Conservation (phyloP, 2,888 invertebrate species). For the Calameuta filiformis region DNA sequence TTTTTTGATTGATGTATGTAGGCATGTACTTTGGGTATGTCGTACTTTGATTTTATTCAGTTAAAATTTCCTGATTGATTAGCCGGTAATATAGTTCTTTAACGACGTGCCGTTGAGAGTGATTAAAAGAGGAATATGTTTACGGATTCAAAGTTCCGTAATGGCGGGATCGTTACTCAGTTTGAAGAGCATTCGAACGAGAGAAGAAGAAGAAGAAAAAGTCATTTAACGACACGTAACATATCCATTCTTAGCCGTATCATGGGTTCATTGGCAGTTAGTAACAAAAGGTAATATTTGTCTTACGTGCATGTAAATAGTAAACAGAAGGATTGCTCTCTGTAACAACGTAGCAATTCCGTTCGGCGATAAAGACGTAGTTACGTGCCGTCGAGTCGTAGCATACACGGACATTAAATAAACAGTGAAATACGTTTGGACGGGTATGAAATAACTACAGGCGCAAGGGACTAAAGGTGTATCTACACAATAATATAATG, state of each 20-base stretch:
- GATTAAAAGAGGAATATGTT: not conserved
- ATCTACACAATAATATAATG: not conserved
- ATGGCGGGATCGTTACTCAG: not conserved
- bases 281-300: constrained; percentile 3
- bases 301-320: constrained; percentile 1
- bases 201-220: not conserved
- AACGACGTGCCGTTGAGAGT: not conserved
- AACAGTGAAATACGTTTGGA: not conserved
- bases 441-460: not conserved
- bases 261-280: constrained; percentile 4
- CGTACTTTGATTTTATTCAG: not conserved
- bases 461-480: not conserved
- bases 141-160: not conserved
- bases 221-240: not conserved
- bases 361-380: not conserved
- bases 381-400: not conserved
- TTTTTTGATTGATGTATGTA: not conserved
- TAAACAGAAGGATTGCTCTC: not conserved
- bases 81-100: not conserved
- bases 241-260: not conserved
- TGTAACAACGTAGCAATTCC: not conserved
- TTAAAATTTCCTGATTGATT: not conserved
- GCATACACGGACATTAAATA: not conserved
- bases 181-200: not conserved
- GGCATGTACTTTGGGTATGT: too few species aligned